Evolutionary conservation across 2,797 vertebrate genomes (phyloP).

Genomic region (Rhodeus uyekii): DNA sequence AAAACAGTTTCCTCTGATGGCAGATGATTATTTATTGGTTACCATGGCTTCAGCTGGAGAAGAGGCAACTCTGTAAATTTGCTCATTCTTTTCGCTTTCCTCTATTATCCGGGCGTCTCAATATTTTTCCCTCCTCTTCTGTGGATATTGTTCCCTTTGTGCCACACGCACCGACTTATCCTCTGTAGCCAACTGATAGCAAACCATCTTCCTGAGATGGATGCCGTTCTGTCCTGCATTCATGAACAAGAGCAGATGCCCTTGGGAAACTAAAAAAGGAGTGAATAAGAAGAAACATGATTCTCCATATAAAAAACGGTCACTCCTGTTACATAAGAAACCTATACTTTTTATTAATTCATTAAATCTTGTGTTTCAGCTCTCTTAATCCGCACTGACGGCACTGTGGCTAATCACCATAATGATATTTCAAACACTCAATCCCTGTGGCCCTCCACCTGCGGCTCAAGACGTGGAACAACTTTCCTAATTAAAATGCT

Average conservation of each 20-base stretch:
- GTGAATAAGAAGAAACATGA: not conserved
- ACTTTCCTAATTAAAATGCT: conserved; percentile 54
- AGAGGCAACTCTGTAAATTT: conserved; percentile 27
- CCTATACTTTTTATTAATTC: conserved; percentile 4
- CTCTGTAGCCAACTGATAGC: conserved; percentile 27
- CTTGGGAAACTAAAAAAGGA: conserved; percentile 17
- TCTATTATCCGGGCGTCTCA: conserved; percentile 43
- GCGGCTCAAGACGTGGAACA: conserved; percentile 24
- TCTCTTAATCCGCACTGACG: conserved; percentile 1
- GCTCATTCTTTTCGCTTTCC: conserved; percentile 32
- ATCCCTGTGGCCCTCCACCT: conserved; percentile 41
- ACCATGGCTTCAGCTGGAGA: conserved; percentile 40
- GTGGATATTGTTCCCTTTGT: not conserved
- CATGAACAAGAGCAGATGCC: not conserved
- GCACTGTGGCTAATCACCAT: conserved; percentile 12
- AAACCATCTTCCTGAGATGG: not conserved
- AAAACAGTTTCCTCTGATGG: conserved; percentile 35
- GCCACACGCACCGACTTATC: not conserved
- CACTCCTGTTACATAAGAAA: conserved; percentile 5
- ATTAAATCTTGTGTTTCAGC: not conserved
- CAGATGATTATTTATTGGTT: conserved; percentile 25
- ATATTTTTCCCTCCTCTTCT: conserved; percentile 17
- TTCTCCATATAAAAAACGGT: not conserved
- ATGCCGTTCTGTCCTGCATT: not conserved
- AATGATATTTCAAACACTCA: conserved; percentile 46